Base-by-base conservation (phyloP, 2,797 vertebrate genomes). In the Bucorvus abyssinicus region DNA sequence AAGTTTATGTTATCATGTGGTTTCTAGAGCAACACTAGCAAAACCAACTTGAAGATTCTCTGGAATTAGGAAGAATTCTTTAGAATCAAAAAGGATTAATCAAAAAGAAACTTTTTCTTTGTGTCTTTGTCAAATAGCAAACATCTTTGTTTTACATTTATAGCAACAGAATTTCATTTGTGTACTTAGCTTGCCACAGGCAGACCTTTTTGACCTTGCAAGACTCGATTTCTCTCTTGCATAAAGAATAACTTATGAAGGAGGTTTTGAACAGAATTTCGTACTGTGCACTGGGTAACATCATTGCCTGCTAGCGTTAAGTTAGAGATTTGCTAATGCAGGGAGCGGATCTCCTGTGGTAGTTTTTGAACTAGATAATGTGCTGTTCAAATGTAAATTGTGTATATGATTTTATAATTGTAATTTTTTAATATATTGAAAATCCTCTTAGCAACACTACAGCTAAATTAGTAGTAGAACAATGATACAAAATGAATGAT, bases 301-400 rank as follows among this genome's bases (percentile, higher is more conserved):
- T 34, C 29, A n/a, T 65, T 87, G 30, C 55, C 36, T 60, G 53
- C 38, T 52, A 84, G 64, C 57, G 63, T 23, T 64, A 84, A 49
- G 36, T n/a, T 64, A 57, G 30, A 79, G 61, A 29, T 90, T 83
- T 79, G 19, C 36, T 63, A 74, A 57, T 70, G 42, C 10, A 10
- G 29, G 38, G 29, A 80, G 15, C 68, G 4, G 26, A 45, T 52
- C 67, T 84, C 47, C 57, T 64, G 34, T 30, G 19, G 1, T 84
- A 27, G 70, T 56, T 85, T 59, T 56, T 59, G 21, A 27, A 38
- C 38, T 32, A 81, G 65, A 85, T 19, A 59, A 32, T 71, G 57
- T n/a, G 23, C 81, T 83, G 17, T 93, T 87, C 92, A 89, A 71
- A 93, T 91, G 81, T 40, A 92, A 94, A 78, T 75, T 29, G 6